phyloP scores from a whole-genome alignment of 2,888 invertebrate genomes.

The Diaphora mendica region DNA sequence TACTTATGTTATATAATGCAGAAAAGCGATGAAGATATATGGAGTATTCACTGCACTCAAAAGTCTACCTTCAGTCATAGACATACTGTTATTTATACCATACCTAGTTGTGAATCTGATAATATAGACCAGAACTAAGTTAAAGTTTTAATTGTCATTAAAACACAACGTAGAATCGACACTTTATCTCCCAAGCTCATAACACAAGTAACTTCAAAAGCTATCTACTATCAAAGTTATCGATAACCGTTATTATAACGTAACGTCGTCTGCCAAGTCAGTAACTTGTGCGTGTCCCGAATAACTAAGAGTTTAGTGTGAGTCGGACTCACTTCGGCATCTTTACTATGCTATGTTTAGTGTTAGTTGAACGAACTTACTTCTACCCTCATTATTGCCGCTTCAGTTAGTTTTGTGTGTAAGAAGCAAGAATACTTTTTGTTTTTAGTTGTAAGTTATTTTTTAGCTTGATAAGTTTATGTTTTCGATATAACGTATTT shows the following conservation, averaged over 20 bases:
- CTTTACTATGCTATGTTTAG: constrained; percentile 51
- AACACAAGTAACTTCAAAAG: constrained; percentile 10
- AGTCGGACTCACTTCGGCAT: constrained; percentile 60
- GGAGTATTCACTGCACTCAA: not conserved
- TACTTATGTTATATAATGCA: not conserved
- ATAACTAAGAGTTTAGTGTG: constrained; percentile 49
- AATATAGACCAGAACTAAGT: not conserved
- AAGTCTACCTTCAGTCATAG: not conserved
- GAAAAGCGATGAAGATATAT: not conserved
- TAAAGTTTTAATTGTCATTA: not conserved
- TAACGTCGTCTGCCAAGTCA: constrained; percentile 56
- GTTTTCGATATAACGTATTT: not conserved
- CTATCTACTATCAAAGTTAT: constrained; percentile 23
- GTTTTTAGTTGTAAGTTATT: not conserved
- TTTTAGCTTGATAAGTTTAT: not conserved
- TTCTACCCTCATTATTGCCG: constrained; percentile 15
- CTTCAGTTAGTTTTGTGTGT: constrained; percentile 6
- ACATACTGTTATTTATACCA: not conserved
- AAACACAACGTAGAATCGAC: not conserved
- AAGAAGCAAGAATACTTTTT: not conserved
- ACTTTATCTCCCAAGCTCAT: not conserved
- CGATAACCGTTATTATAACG: constrained; percentile 29
- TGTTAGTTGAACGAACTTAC: constrained; percentile 19
- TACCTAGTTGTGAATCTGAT: not conserved
- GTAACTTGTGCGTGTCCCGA: constrained; percentile 55